Conservation (phyloP, 2,113 vertebrate species). For the Stictonetta naevosa region DNA sequence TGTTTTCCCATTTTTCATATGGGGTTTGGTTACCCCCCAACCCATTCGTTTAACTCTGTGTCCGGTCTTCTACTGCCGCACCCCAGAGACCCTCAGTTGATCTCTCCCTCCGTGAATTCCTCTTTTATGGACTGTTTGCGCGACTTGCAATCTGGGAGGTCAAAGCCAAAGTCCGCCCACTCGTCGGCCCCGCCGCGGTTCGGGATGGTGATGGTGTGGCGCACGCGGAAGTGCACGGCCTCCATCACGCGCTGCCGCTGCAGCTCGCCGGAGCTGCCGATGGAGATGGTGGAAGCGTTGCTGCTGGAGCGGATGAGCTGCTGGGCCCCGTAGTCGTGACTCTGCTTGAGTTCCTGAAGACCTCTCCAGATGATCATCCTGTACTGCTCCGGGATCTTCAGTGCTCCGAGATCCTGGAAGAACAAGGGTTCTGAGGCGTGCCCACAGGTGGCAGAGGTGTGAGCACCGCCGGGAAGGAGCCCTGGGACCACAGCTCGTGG, state of each 20-base stretch:
- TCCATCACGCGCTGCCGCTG: slow-evolving; percentile 98
- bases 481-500: accelerated
- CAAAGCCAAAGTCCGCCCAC: slow-evolving; percentile 98
- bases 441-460: accelerated
- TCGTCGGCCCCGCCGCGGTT: slow-evolving; percentile 87
- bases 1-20: accelerated
- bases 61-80: not conserved
- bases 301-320: slow-evolving; percentile 92
- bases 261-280: slow-evolving; percentile 87
- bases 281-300: slow-evolving; percentile 88
- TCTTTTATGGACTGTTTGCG: slow-evolving; percentile 94
- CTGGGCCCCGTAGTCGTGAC: slow-evolving; percentile 85
- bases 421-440: accelerated
- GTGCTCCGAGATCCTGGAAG: slow-evolving; percentile 89
- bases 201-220: slow-evolving; percentile 99
- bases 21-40: accelerated
- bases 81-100: slow-evolving; percentile 76
- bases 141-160: slow-evolving; percentile 95
- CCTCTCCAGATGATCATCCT: slow-evolving; percentile 93
- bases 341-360: slow-evolving; percentile 95
- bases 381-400: slow-evolving; percentile 98
- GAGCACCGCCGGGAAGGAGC: accelerated
- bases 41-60: not conserved
- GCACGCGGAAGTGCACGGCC: slow-evolving; percentile 96
- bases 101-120: slow-evolving; percentile 90